A percentile compares a stretch with the other conserved stretches of the same genome.
phyloP scores from a whole-genome alignment of 2,797 vertebrate genomes.

The Naso thynnoides region DNA sequence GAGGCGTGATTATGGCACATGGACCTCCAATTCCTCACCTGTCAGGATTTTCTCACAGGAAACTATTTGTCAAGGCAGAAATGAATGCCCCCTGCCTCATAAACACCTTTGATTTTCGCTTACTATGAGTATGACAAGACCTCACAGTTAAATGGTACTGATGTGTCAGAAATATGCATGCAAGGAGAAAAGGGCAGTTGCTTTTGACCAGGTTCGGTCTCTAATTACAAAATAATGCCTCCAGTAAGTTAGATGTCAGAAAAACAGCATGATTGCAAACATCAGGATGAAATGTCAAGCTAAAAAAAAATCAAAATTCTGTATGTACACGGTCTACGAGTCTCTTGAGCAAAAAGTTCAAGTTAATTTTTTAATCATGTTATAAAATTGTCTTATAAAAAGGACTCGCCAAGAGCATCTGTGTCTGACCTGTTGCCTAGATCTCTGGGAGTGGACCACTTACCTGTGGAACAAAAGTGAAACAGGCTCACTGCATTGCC shows the following conservation, averaged over 20 bases:
- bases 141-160: slow-evolving; percentile 74
- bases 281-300: slow-evolving; percentile 42
- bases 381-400: too few species aligned
- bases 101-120: slow-evolving; percentile 69
- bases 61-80: slow-evolving; percentile 58
- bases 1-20: slow-evolving; percentile 50
- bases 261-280: slow-evolving; percentile 66
- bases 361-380: too few species aligned
- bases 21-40: slow-evolving; percentile 63
- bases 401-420: too few species aligned
- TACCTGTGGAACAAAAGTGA: too few species aligned
- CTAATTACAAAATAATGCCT: slow-evolving; percentile 74
- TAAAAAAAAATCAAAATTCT: slow-evolving; percentile 33
- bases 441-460: too few species aligned
- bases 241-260: slow-evolving; percentile 66
- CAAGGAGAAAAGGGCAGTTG: slow-evolving; percentile 37
- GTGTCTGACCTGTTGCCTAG: too few species aligned
- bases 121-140: slow-evolving; percentile 65
- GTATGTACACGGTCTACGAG: neutral
- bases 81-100: slow-evolving; percentile 43
- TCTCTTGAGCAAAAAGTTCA: too few species aligned
- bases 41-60: slow-evolving; percentile 56
- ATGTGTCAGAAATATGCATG: slow-evolving; percentile 77
- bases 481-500: too few species aligned
- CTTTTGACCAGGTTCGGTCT: slow-evolving; percentile 57